Percentiles rank a stretch among this genome's conserved stretches.
phyloP scores from a whole-genome alignment of 1,140 invertebrate species.

The Anastatus disparis region DNA sequence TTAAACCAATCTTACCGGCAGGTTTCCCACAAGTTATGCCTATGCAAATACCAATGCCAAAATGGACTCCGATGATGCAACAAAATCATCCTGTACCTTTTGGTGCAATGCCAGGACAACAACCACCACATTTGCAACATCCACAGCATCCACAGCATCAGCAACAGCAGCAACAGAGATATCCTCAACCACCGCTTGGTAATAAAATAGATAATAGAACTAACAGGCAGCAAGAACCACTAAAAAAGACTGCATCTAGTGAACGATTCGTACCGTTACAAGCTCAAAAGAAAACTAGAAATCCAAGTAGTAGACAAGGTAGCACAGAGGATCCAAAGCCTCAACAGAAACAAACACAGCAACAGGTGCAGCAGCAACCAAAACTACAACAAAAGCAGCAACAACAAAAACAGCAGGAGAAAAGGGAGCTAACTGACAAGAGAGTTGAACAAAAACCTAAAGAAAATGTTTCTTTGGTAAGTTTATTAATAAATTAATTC shows the following conservation, averaged over 20 bases:
- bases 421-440: constrained; percentile 27
- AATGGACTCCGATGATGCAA: constrained; percentile 46
- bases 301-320: constrained; percentile 20
- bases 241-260: constrained; percentile 49
- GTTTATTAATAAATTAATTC: neutral
- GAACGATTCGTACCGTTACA: constrained; percentile 65
- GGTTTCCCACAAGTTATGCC: constrained; percentile 35
- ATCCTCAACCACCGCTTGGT: neutral
- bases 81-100: constrained; percentile 16
- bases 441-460: constrained; percentile 39
- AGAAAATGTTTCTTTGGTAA: constrained; percentile 44
- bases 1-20: constrained; percentile 24
- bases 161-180: neutral
- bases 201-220: neutral
- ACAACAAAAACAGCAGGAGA: neutral
- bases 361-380: neutral
- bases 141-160: neutral
- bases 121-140: constrained; percentile 28
- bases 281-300: constrained; percentile 63
- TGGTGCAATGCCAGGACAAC: neutral
- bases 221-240: neutral
- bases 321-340: constrained; percentile 18
- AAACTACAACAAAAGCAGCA: neutral
- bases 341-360: neutral
- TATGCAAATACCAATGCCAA: constrained; percentile 43